Evolutionary conservation across 2,888 invertebrate genomes (phyloP).

Genomic region (Chymomyza caudatula): DNA sequence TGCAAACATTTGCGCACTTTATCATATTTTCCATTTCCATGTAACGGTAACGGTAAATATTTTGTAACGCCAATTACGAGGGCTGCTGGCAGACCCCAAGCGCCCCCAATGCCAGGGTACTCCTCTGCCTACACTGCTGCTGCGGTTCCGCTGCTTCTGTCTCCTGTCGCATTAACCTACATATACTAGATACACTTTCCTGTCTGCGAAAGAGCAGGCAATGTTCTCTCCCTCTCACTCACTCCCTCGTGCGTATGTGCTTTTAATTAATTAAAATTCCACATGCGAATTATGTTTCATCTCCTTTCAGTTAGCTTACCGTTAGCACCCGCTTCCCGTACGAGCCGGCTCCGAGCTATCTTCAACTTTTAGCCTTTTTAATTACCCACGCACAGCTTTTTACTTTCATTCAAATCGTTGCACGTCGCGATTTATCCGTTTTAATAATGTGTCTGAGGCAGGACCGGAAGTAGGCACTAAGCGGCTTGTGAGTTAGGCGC

Average conservation of each 20-base stretch:
- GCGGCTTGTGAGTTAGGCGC: background rate
- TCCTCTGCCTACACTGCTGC: background rate
- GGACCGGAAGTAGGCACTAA: background rate
- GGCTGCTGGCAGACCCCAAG: slow-evolving; percentile 40
- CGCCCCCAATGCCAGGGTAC: background rate
- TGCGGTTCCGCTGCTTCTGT: background rate
- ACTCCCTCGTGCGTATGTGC: slow-evolving; percentile 14
- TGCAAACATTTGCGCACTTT: slow-evolving; percentile 73
- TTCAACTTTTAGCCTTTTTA: slow-evolving; percentile 49
- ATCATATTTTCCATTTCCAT: slow-evolving; percentile 67
- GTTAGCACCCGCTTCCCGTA: slow-evolving; percentile 15
- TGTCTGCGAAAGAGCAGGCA: background rate
- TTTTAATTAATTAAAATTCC: slow-evolving; percentile 72
- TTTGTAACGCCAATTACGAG: slow-evolving; percentile 68
- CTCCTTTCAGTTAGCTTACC: slow-evolving; percentile 20
- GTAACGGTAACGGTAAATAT: slow-evolving; percentile 59
- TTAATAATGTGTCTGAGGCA: slow-evolving; percentile 44
- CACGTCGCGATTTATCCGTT: slow-evolving; percentile 73
- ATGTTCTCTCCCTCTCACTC: background rate
- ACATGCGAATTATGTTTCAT: slow-evolving; percentile 67
- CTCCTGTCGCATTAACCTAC: slow-evolving; percentile 60
- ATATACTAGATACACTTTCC: slow-evolving; percentile 6
- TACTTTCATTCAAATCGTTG: slow-evolving; percentile 63
- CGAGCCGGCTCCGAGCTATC: slow-evolving; percentile 1
- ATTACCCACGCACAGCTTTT: slow-evolving; percentile 73